Evolutionary conservation across 2,888 invertebrate species (phyloP).

Genomic region (Agriotes lineatus): DNA sequence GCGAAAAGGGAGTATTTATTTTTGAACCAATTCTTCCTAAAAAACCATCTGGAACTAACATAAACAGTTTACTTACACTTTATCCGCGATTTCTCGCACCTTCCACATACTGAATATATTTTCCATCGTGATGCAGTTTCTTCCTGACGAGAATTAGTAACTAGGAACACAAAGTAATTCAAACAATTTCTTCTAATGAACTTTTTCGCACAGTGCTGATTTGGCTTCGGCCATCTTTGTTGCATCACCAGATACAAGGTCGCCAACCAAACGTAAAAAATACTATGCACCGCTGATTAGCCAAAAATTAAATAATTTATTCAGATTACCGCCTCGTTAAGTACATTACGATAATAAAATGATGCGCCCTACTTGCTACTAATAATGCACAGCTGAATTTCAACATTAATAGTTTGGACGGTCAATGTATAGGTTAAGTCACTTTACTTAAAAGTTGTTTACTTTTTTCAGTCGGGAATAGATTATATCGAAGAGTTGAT

Average conservation of each 20-base stretch:
- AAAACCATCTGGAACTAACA: slow-evolving; percentile 30
- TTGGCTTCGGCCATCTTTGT: slow-evolving; percentile 42
- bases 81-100: slow-evolving; percentile 96
- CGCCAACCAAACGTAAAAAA: neutral
- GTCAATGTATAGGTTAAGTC: too few relatives aligned
- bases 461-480: too few relatives aligned
- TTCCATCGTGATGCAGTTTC: slow-evolving; percentile 69
- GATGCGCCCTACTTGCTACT: too few relatives aligned
- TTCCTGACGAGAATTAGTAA: neutral
- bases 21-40: neutral
- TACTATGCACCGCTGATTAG: too few relatives aligned
- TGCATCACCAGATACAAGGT: slow-evolving; percentile 30
- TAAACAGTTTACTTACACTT: slow-evolving; percentile 86
- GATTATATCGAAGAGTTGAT: too few relatives aligned
- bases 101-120: slow-evolving; percentile 95
- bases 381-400: too few relatives aligned
- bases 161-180: slow-evolving; percentile 9
- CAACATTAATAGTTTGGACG: too few relatives aligned
- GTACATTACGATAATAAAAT: too few relatives aligned
- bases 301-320: too few relatives aligned
- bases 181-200: slow-evolving; percentile 17
- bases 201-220: slow-evolving; percentile 34
- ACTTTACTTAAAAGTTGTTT: too few relatives aligned
- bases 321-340: too few relatives aligned
- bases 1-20: neutral